Conservation (phyloP, 1,140 invertebrate genomes). For the Cydia splendana region DNA sequence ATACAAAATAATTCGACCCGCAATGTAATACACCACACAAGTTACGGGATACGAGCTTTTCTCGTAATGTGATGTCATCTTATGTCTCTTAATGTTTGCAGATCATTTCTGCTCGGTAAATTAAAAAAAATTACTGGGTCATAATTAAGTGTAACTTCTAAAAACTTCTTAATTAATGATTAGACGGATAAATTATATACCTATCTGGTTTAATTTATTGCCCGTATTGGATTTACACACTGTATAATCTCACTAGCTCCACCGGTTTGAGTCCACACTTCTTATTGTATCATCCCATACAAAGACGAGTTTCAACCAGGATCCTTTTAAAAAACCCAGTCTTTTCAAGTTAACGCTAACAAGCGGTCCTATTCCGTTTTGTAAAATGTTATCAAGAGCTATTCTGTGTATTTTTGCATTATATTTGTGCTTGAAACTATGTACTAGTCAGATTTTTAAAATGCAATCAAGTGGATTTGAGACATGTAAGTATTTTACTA, state of each 20-base stretch:
- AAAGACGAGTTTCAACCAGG: conserved; percentile 23
- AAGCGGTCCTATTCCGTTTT: conserved; percentile 13
- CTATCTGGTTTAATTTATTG: too few relatives aligned
- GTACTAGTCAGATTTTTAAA: conserved; percentile 20
- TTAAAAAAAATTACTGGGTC: too few relatives aligned
- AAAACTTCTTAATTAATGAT: too few relatives aligned
- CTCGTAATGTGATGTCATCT: too few relatives aligned
- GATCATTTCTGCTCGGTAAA: too few relatives aligned
- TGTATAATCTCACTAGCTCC: background rate
- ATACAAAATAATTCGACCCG: too few relatives aligned
- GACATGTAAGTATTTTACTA: conserved; percentile 8
- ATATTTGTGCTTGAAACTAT: background rate
- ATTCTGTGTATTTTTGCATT: conserved; percentile 1
- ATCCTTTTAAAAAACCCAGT: conserved; percentile 16
- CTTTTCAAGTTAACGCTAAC: background rate
- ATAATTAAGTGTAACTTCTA: too few relatives aligned
- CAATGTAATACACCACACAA: too few relatives aligned
- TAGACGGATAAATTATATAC: too few relatives aligned
- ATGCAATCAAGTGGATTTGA: background rate
- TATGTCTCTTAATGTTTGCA: too few relatives aligned
- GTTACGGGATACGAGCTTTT: too few relatives aligned
- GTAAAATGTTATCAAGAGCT: conserved; percentile 11
- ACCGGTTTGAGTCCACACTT: background rate
- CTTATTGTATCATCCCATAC: conserved; percentile 3
- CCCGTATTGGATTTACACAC: too few relatives aligned